Conservation (phyloP, 2,113 vertebrate species). For the Sylvia atricapilla region DNA sequence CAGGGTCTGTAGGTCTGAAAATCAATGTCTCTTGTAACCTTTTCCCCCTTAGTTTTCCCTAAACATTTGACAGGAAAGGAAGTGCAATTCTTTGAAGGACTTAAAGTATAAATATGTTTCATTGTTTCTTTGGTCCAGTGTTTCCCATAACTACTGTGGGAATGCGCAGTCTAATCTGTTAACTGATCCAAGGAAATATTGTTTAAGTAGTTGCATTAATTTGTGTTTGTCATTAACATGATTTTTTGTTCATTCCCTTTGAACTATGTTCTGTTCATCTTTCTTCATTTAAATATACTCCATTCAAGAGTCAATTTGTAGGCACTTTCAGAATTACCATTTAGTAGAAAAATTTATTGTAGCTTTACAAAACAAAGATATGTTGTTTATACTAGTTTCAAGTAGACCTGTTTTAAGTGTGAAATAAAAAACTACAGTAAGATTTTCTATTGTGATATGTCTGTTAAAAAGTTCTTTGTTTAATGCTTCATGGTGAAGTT, state of each 20-base stretch:
- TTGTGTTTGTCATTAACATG: neutral
- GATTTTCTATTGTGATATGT: slow-evolving; percentile 52
- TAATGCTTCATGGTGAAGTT: slow-evolving; percentile 62
- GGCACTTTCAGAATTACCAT: neutral
- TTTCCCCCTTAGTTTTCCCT: neutral
- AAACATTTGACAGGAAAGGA: neutral
- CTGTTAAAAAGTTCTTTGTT: slow-evolving; percentile 39
- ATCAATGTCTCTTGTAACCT: neutral
- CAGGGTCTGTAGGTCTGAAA: neutral
- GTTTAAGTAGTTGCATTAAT: neutral
- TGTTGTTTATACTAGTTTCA: neutral
- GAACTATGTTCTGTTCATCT: neutral
- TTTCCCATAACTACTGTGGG: neutral
- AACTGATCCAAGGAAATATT: neutral
- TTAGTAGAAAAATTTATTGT: slow-evolving; percentile 16
- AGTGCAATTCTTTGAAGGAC: neutral
- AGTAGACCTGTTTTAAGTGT: slow-evolving; percentile 13
- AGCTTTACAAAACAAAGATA: slow-evolving; percentile 35
- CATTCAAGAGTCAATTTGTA: neutral
- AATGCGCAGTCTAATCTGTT: neutral
- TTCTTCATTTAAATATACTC: neutral
- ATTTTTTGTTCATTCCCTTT: neutral
- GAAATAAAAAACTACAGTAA: slow-evolving; percentile 51
- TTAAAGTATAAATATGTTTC: neutral
- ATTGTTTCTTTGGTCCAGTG: neutral